phyloP scores from a whole-genome alignment of 2,888 invertebrate species.

The Marronus borbonicus region DNA sequence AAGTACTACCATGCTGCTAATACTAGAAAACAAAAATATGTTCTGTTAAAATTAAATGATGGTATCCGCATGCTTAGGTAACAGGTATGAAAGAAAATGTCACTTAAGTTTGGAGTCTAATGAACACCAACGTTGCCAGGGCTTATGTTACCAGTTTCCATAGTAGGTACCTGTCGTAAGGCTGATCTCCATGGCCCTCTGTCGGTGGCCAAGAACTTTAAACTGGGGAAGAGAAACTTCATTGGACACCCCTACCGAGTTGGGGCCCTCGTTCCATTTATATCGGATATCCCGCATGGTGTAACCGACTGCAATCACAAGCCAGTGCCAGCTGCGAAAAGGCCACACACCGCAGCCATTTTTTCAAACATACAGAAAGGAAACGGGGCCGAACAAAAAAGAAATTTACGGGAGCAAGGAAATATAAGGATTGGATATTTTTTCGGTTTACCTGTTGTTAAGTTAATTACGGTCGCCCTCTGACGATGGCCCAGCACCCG shows the following conservation, averaged over 20 bases:
- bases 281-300: slow-evolving; percentile 98
- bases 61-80: slow-evolving; percentile 45
- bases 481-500: slow-evolving; percentile 96
- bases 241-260: slow-evolving; percentile 95
- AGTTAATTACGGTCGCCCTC: slow-evolving; percentile 93
- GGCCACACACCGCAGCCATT: slow-evolving; percentile 62
- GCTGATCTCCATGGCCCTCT: slow-evolving; percentile 96
- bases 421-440: slow-evolving; percentile 62
- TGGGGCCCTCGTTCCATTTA: slow-evolving; percentile 96
- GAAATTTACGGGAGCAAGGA: slow-evolving; percentile 70
- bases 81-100: slow-evolving; percentile 41
- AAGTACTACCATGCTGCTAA: slow-evolving; percentile 42
- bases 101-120: slow-evolving; percentile 41
- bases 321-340: slow-evolving; percentile 65
- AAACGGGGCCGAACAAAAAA: slow-evolving; percentile 54
- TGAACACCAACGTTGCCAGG: slow-evolving; percentile 47
- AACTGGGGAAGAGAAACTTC: slow-evolving; percentile 98
- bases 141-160: slow-evolving; percentile 50
- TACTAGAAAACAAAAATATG: slow-evolving; percentile 34
- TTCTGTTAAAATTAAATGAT: slow-evolving; percentile 43
- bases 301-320: slow-evolving; percentile 90
- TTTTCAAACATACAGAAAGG: slow-evolving; percentile 54
- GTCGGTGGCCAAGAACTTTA: slow-evolving; percentile 97
- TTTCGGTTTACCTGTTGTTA: slow-evolving; percentile 91
- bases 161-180: slow-evolving; percentile 92